Conservation (phyloP, 2,113 vertebrate species). For the Pachypanchax playfairii region DNA sequence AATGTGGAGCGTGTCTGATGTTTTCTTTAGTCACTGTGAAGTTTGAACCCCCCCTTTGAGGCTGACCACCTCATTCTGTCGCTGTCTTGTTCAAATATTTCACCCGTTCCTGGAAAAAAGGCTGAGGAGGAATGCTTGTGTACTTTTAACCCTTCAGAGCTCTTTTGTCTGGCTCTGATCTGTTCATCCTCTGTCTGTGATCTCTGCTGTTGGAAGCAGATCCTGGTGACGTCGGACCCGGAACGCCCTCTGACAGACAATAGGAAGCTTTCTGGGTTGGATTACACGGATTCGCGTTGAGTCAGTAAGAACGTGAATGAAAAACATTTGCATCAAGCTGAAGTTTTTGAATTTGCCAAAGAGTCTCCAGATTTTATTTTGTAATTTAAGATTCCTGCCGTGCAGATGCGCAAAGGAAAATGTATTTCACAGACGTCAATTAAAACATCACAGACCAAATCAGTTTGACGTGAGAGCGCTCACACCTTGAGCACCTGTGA, state of each 20-base stretch:
- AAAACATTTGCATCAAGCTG: no score
- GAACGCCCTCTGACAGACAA: constrained; percentile 19
- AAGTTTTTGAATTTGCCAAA: no score
- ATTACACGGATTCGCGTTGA: constrained; percentile 23
- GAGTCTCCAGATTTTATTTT: no score
- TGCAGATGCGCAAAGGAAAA: no score
- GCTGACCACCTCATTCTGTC: constrained; percentile 13
- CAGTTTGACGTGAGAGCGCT: no score
- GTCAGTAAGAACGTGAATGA: no score
- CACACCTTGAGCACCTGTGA: no score
- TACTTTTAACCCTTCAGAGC: constrained; percentile 53
- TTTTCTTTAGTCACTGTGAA: constrained; percentile 34
- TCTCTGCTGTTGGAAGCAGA: constrained; percentile 52
- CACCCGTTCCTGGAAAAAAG: constrained; percentile 35
- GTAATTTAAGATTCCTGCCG: no score
- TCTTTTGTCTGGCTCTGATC: constrained; percentile 49
- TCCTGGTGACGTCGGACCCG: constrained; percentile 28
- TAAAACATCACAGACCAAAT: no score
- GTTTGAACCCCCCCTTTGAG: neutral
- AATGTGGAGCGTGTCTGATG: no score
- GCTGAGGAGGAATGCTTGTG: constrained; percentile 51
- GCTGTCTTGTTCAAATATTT: constrained; percentile 33
- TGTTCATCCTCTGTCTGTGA: constrained; percentile 59
- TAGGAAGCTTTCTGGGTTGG: constrained; percentile 32
- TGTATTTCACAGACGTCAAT: no score